A percentile compares a stretch with the other conserved stretches of the same genome.
phyloP scores from a whole-genome alignment of 2,888 invertebrate species.

The Lepidocyrtoides sp. region DNA sequence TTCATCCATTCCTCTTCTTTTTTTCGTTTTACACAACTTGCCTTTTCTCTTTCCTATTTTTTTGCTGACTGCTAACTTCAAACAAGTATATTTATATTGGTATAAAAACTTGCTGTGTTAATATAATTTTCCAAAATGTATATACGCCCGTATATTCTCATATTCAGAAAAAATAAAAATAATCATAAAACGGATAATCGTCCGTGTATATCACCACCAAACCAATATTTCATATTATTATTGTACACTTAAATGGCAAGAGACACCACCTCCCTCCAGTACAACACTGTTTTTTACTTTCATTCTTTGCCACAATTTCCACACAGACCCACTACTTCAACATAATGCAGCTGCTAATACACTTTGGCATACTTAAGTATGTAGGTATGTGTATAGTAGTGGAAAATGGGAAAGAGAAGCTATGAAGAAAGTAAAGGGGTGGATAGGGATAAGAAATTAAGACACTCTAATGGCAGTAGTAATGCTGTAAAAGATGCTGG shows the following conservation, averaged over 20 bases:
- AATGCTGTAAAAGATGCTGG: constrained; percentile 41
- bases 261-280: not conserved
- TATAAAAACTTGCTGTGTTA: not conserved
- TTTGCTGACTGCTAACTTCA: constrained; percentile 42
- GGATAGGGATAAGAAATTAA: constrained; percentile 73
- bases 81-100: constrained; percentile 43
- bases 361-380: too few relatives aligned
- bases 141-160: not conserved
- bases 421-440: constrained; percentile 9
- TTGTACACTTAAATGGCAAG: not conserved
- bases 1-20: constrained; percentile 64
- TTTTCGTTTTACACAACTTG: constrained; percentile 39
- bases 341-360: too few relatives aligned
- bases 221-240: constrained; percentile 18
- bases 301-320: not conserved
- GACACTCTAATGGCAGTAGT: constrained; percentile 41
- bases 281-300: not conserved
- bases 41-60: constrained; percentile 2
- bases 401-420: not conserved
- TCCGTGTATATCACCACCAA: not conserved
- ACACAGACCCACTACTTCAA: not conserved
- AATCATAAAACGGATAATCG: constrained; percentile 8
- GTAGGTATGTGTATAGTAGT: too few relatives aligned
- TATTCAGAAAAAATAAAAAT: constrained; percentile 10
- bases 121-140: not conserved